Conservation (phyloP, 2,113 vertebrate species). For the Sorex fumeus region DNA sequence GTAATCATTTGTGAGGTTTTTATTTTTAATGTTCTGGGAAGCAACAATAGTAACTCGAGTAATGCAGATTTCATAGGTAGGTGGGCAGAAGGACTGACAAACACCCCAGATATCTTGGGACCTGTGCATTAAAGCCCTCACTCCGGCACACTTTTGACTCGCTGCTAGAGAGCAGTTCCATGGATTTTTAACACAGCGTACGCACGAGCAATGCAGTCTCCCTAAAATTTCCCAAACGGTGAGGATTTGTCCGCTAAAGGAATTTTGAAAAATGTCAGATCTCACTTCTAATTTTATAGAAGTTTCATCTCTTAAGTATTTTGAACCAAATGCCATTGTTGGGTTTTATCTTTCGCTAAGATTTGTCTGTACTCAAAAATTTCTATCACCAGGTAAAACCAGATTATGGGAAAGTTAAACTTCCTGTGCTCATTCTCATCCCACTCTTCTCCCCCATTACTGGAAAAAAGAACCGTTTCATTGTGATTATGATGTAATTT, state of each 20-base stretch:
- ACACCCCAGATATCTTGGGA: neutral
- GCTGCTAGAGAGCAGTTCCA: neutral
- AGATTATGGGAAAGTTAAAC: neutral
- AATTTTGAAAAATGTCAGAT: slow-evolving; percentile 40
- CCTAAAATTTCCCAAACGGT: neutral
- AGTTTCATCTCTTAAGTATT: slow-evolving; percentile 7
- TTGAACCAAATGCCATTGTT: neutral
- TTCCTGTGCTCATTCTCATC: slow-evolving; percentile 23
- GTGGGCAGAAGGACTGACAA: neutral
- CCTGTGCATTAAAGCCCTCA: neutral
- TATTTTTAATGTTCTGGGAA: slow-evolving; percentile 14
- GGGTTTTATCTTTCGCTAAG: slow-evolving; percentile 37
- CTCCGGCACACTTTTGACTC: neutral
- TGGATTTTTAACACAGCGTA: neutral
- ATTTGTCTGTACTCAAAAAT: neutral
- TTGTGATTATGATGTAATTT: slow-evolving; percentile 6
- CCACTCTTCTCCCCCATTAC: neutral
- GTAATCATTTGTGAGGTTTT: slow-evolving; percentile 15
- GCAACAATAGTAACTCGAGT: neutral
- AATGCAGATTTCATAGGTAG: neutral
- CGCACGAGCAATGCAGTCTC: neutral
- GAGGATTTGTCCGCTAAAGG: neutral
- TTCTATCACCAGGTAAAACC: neutral
- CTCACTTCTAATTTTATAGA: neutral
- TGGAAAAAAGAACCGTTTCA: neutral